A percentile compares a stretch with the other conserved stretches of the same genome.
phyloP scores from a whole-genome alignment of 1,140 invertebrate genomes.

The Mycetomoellerius zeteki region DNA sequence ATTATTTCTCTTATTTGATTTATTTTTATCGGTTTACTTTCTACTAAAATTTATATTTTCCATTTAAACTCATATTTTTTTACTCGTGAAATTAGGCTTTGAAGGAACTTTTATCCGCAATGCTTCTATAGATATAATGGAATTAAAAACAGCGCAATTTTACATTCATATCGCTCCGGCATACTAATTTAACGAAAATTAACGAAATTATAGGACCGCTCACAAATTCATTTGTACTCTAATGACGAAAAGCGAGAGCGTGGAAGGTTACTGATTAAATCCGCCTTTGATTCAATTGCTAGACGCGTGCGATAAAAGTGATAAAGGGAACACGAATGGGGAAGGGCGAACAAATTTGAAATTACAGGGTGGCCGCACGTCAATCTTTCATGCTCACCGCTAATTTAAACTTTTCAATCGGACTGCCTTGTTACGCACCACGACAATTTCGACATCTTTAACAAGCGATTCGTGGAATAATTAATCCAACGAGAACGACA shows the following conservation, averaged over 20 bases:
- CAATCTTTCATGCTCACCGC: conserved; percentile 57
- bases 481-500: conserved; percentile 22
- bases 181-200: conserved; percentile 44
- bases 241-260: conserved; percentile 35
- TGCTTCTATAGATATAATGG: not conserved
- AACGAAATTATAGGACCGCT: conserved; percentile 48
- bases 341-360: conserved; percentile 58
- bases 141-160: conserved; percentile 36
- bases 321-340: conserved; percentile 43
- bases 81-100: not conserved
- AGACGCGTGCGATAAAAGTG: conserved; percentile 58
- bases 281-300: conserved; percentile 55
- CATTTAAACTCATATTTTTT: conserved; percentile 11
- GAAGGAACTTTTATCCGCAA: not conserved
- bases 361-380: conserved; percentile 54
- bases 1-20: too few relatives aligned
- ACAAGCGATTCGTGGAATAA: conserved; percentile 46
- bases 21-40: too few relatives aligned
- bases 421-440: conserved; percentile 45
- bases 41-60: not conserved
- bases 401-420: conserved; percentile 65
- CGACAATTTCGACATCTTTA: conserved; percentile 60
- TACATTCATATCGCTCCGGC: conserved; percentile 13
- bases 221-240: conserved; percentile 48
- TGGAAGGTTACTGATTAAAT: conserved; percentile 60